Evolutionary conservation across 2,113 vertebrate species (phyloP), one percentile per base, ranked within the genome.

Genomic region (Bothrops jararaca): DNA sequence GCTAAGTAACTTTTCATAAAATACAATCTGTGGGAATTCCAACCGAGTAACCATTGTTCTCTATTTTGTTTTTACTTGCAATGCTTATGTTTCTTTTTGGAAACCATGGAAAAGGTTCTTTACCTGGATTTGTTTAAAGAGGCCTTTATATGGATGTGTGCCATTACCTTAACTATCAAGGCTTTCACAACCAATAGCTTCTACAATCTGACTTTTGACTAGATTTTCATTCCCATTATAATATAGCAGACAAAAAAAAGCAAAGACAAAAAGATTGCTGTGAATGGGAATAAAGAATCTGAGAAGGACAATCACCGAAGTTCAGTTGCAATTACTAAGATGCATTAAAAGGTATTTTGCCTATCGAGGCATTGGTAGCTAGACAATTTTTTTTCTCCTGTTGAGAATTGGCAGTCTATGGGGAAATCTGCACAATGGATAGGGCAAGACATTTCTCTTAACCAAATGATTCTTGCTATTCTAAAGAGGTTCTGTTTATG

Each of bases 381-480:
- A 91, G 48, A 4, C 92, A 89, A 64, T n/a, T 23, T 88, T 64
- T 69, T 69, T 53, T 50, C n/a, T 90, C 92, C 45, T 58, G 85
- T 42, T 89, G 80, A 23, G 24, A 93, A 90, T n/a, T 88, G 58
- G 56, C 52, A 53, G 80, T 60, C 89, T 45, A 3, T 0, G 42
- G 53, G 64, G 26, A 86, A 92, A 42, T 34, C 3, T 18, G 5
- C 3, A 26, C 48, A 45, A 1, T 50, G 11, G 13, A 12, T 86
- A 56, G 69, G 45, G 93, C 85, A 86, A 91, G 48, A 7, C 24
- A 54, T 5, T 7, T 9, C 1, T 7, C 23, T 52, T 9, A 34
- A 92, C 50, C 64, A 89, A 29, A 89, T 91, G 85, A 24, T 94
- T 92, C 29, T 90, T 93, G 23, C 57, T 85, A 13, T 20, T 64